Evolutionary conservation across 2,888 invertebrate species (phyloP).

Genomic region (Platynereis dumerilii): DNA sequence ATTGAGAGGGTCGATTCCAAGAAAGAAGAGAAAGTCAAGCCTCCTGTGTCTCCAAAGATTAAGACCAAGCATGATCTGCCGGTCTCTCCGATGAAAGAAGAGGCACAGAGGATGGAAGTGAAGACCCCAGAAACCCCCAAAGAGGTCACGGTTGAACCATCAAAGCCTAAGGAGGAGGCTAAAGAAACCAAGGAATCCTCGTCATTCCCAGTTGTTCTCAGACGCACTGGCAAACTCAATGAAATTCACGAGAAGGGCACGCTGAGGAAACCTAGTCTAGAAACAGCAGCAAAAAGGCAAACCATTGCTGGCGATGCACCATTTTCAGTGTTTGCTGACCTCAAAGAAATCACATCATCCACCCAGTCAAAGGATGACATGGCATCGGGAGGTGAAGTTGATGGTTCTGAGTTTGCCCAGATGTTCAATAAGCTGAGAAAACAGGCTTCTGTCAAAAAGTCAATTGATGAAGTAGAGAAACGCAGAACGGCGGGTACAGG

Average conservation of each 20-base stretch:
- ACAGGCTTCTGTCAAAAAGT: conserved; percentile 19
- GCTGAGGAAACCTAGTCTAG: neutral
- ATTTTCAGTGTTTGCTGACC: conserved; percentile 17
- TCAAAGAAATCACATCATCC: conserved; percentile 2
- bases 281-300: conserved; percentile 19
- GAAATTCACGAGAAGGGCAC: conserved; percentile 16
- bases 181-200: conserved; percentile 6
- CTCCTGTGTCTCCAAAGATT: too few relatives aligned
- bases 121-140: neutral
- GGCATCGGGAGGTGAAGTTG: neutral
- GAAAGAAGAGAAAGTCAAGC: too few relatives aligned
- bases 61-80: too few relatives aligned
- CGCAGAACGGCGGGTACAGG: neutral
- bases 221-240: conserved; percentile 9
- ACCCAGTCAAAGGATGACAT: conserved; percentile 7
- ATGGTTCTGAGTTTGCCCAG: conserved; percentile 14
- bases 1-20: too few relatives aligned
- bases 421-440: conserved; percentile 22
- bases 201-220: conserved; percentile 10
- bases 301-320: conserved; percentile 22
- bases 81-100: too few relatives aligned
- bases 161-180: conserved; percentile 1
- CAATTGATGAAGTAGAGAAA: conserved; percentile 10
- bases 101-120: too few relatives aligned
- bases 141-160: neutral